Evolutionary conservation across 2,797 vertebrate species (phyloP), one percentile per base, ranked within the genome.

Genomic region (Scomberomorus guttatus): DNA sequence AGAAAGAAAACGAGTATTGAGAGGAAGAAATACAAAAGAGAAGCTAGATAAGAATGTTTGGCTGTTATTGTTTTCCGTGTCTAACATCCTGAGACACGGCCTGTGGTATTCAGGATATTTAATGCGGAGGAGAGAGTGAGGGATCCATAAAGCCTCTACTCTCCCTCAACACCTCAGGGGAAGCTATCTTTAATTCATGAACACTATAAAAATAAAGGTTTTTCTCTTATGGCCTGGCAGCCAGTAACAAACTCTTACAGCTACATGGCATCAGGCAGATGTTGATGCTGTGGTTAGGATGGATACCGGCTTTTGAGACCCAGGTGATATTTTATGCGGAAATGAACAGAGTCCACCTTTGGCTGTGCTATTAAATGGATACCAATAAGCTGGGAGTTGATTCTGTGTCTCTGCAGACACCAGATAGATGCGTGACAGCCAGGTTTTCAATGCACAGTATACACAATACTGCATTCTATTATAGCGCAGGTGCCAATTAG

Each of bases 161-260:
- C 75, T 90, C 74, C 79, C 75, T 75, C 77, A 78, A 64, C 88
- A 92, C 90, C 94, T 88, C 76, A 80, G 85, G 90, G 93, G 86
- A 92, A 90, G 82, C 81, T 87, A 95, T 95, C 88, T 94, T 95
- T 95, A 93, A 95, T 94, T 94, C 92, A 95, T 95, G 89, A 93
- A 89, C 73, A 82, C 91, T 92, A 92, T 94, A 92, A 94, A 94
- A 94, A 94, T 94, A 92, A 94, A 93, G 91, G 81, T 86, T 95
- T 93, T 88, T 71, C 77, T 79, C 78, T 88, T 89, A 87, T 89
- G 92, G 86, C 88, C 92, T 85, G 72, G 81, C 82, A 92, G 93
- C 89, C 87, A 90, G 89, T 84, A 91, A 92, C 91, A 91, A 77
- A 92, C 88, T 91, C 88, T 88, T 81, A 67, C 55, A 81, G 82